A percentile compares a stretch with the other conserved stretches of the same genome.
Conservation (phyloP, 2,797 vertebrate species). For the Enteromius fasciolatus region DNA sequence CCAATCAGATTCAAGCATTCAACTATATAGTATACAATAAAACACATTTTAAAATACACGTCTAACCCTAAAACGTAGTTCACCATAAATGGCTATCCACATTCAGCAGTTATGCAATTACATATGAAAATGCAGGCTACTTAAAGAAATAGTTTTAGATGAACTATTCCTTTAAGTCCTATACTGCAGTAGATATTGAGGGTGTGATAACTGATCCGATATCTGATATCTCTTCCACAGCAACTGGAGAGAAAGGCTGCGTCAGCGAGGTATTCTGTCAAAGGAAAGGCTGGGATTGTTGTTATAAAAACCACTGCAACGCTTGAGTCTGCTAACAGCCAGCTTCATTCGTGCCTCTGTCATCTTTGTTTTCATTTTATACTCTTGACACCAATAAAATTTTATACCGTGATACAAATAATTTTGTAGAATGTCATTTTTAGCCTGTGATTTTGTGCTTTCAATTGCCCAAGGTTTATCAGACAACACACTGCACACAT, state of each 20-base stretch:
- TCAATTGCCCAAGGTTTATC: not conserved
- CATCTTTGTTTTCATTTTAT: not conserved
- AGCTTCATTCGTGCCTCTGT: not conserved
- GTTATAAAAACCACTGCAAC: slow-evolving; percentile 66
- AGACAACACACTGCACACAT: not conserved
- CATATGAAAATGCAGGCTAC: too few relatives aligned
- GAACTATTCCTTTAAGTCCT: too few relatives aligned
- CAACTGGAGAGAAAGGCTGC: slow-evolving; percentile 73
- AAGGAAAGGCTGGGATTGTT: slow-evolving; percentile 68
- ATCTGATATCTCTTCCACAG: slow-evolving; percentile 56
- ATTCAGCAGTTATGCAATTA: too few relatives aligned
- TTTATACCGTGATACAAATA: not conserved
- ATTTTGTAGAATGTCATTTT: too few relatives aligned
- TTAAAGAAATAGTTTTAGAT: too few relatives aligned
- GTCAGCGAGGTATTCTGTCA: slow-evolving; percentile 55
- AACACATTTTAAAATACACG: too few relatives aligned
- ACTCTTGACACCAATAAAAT: not conserved
- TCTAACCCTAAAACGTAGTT: too few relatives aligned
- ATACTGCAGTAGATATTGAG: not conserved
- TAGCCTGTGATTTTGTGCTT: not conserved
- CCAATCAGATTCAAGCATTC: too few relatives aligned
- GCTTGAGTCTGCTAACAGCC: slow-evolving; percentile 34
- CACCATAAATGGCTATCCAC: too few relatives aligned
- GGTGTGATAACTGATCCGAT: not conserved
- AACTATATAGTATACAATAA: not conserved